A percentile compares a stretch with the other conserved stretches of the same genome.
Conservation (phyloP, 2,113 vertebrate species). For the Tetrao urogallus region DNA sequence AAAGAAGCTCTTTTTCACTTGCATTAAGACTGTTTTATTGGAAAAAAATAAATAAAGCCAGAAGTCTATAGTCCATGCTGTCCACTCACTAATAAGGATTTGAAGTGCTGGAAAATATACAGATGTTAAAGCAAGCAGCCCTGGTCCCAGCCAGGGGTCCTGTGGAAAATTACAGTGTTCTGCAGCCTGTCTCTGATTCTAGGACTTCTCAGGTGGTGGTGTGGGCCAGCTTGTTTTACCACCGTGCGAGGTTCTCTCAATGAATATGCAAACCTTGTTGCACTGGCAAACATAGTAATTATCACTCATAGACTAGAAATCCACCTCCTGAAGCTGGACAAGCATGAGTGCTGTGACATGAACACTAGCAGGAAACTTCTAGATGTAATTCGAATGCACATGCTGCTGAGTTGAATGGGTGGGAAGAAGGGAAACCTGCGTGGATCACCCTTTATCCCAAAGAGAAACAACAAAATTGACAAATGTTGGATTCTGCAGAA, state of each 20-base stretch:
- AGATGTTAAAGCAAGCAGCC: not conserved
- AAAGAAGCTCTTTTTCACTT: not conserved
- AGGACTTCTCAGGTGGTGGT: accelerated
- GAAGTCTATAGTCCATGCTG: not conserved
- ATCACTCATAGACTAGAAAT: not conserved
- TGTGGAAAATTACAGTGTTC: not conserved
- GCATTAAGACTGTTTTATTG: not conserved
- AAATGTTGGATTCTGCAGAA: accelerated
- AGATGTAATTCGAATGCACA: not conserved
- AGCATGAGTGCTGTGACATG: not conserved
- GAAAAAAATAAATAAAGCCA: not conserved
- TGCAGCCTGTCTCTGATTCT: not conserved
- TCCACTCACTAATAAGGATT: not conserved
- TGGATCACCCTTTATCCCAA: not conserved
- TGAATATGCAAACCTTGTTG: not conserved
- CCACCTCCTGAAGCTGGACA: not conserved
- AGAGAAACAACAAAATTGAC: not conserved
- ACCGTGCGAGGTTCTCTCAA: accelerated
- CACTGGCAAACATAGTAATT: not conserved
- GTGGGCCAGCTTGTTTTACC: not conserved
- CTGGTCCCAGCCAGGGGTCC: not conserved
- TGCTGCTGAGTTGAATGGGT: not conserved
- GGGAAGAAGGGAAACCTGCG: accelerated
- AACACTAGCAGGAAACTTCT: not conserved
- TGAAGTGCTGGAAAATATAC: not conserved